phyloP scores from a whole-genome alignment of 2,113 vertebrate genomes.

The Todiramphus saurophagus region DNA sequence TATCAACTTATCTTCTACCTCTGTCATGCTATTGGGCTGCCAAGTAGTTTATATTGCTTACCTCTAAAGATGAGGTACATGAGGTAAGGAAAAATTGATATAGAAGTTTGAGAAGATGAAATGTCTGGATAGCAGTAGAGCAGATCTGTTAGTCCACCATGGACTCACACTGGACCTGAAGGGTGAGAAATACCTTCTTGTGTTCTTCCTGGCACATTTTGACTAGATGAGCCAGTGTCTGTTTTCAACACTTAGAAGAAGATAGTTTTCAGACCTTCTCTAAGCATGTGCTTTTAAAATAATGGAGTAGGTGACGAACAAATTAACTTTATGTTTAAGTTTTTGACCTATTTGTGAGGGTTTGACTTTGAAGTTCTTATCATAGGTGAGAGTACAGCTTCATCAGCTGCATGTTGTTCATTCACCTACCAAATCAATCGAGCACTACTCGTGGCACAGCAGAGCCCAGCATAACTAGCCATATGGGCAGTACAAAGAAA shows the following conservation, averaged over 20 bases:
- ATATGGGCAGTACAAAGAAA: neutral
- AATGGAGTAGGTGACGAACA: neutral
- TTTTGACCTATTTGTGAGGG: neutral
- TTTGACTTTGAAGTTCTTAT: neutral
- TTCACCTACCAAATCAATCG: rapidly evolving
- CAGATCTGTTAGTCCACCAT: neutral
- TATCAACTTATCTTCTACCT: neutral
- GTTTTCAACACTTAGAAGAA: neutral
- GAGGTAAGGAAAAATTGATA: neutral
- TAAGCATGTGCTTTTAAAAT: neutral
- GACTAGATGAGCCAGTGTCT: neutral
- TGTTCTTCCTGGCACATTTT: neutral
- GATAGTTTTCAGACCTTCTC: neutral
- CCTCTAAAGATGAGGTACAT: neutral
- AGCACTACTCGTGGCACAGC: neutral
- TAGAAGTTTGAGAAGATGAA: neutral
- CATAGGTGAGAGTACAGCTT: neutral
- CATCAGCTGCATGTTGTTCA: neutral
- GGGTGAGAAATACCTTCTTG: neutral
- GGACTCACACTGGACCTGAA: neutral
- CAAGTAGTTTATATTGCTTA: neutral
- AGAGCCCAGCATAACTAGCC: neutral
- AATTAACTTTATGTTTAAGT: neutral
- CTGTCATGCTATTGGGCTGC: neutral
- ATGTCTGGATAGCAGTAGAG: neutral